These are phyloP conservation scores for Loris lydekkerianus DNA, from an alignment of 2,797 vertebrate genomes.

Conservation along the genomic window DNA sequence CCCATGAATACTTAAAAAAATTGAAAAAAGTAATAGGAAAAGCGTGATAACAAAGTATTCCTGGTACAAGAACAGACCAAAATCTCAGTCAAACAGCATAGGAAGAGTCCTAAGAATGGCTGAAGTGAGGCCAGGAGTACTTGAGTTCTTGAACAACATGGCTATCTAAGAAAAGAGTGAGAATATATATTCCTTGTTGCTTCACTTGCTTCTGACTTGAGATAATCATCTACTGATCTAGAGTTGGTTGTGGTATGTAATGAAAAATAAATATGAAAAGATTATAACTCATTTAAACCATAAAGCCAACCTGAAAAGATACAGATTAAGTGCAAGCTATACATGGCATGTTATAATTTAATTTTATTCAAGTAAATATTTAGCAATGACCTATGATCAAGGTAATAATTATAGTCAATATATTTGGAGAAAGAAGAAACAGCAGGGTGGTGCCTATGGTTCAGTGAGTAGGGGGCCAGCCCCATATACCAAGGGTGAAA, in stretches of 20 bases:
- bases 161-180: background rate
- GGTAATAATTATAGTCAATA: background rate
- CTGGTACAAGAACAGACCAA: background rate
- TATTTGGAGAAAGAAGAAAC: background rate
- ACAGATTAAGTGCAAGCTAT: background rate
- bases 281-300: background rate
- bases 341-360: background rate
- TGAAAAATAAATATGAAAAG: conserved; percentile 2
- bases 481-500: too few relatives aligned
- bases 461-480: too few relatives aligned
- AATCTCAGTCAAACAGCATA: background rate
- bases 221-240: background rate
- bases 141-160: background rate
- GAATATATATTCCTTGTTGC: background rate
- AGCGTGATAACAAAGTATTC: background rate
- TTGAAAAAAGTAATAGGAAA: background rate
- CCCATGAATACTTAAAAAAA: background rate
- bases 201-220: background rate
- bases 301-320: background rate
- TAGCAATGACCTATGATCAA: background rate
- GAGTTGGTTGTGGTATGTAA: background rate
- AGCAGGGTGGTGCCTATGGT: background rate
- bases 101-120: background rate
- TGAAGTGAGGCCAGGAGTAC: background rate
- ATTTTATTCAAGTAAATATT: conserved; percentile 22